phyloP scores from a whole-genome alignment of 2,888 invertebrate species.

The Dyspetes luteomarginatus region DNA sequence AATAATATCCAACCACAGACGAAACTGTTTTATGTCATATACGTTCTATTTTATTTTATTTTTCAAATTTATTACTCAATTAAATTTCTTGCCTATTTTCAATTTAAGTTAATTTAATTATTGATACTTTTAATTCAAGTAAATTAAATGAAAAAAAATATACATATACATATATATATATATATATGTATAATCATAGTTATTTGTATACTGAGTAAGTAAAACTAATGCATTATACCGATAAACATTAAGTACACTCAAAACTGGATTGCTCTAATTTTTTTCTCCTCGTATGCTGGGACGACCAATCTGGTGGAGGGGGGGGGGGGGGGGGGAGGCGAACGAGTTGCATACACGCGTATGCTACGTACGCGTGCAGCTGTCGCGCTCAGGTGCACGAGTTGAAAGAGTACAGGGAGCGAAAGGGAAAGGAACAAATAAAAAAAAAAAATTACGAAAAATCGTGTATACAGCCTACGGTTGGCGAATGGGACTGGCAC shows the following conservation, averaged over 20 bases:
- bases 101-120: too few species aligned
- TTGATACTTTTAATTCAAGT: background rate
- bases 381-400: constrained; percentile 69
- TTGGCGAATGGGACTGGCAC: constrained; percentile 31
- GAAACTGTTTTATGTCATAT: background rate
- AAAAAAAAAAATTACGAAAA: constrained; percentile 38
- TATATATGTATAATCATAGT: background rate
- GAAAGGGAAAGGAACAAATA: constrained; percentile 53
- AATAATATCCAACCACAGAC: background rate
- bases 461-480: constrained; percentile 15
- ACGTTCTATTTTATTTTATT: background rate
- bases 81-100: background rate
- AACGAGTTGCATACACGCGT: constrained; percentile 61
- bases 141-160: too few species aligned
- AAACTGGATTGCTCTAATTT: constrained; percentile 39
- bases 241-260: constrained; percentile 23
- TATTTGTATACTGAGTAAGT: background rate
- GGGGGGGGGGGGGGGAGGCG: background rate
- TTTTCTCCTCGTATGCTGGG: constrained; percentile 15
- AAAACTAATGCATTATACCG: constrained; percentile 6
- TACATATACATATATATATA: background rate
- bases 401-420: constrained; percentile 37
- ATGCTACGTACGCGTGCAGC: constrained; percentile 64
- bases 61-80: background rate
- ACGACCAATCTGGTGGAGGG: constrained; percentile 27